Evolutionary conservation across 2,888 invertebrate genomes (phyloP).

Genomic region (Dasysyrphus albostriatus): DNA sequence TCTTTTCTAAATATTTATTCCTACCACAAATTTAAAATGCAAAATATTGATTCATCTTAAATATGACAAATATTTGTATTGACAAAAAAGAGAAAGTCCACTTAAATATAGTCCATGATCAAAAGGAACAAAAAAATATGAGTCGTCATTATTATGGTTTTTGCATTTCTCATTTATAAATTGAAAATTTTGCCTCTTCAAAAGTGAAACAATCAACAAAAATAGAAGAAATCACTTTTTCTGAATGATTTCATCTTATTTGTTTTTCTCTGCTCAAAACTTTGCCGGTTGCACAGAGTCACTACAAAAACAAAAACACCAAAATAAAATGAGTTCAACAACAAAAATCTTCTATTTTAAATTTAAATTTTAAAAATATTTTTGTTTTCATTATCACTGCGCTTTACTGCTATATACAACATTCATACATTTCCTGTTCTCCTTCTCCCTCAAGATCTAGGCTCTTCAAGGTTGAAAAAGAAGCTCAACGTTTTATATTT

Average conservation of each 20-base stretch:
- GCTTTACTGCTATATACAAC: slow-evolving; percentile 25
- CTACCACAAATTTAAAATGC: neutral
- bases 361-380: slow-evolving; percentile 40
- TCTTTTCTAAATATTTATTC: slow-evolving; percentile 3
- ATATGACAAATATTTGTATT: slow-evolving; percentile 1
- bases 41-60: slow-evolving; percentile 23
- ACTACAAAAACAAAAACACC: slow-evolving; percentile 3
- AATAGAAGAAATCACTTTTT: slow-evolving; percentile 50
- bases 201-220: slow-evolving; percentile 69
- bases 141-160: neutral
- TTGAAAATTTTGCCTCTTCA: neutral
- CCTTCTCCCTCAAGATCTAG: slow-evolving; percentile 15
- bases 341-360: slow-evolving; percentile 33
- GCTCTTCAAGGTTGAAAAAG: slow-evolving; percentile 55
- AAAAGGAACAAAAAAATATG: neutral
- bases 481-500: slow-evolving; percentile 10
- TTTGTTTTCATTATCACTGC: slow-evolving; percentile 51
- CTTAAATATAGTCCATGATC: neutral
- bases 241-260: slow-evolving; percentile 24
- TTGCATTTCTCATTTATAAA: slow-evolving; percentile 4
- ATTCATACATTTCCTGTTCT: slow-evolving; percentile 33
- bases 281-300: slow-evolving; percentile 26
- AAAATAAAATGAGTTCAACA: slow-evolving; percentile 22
- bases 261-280: neutral
- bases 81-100: neutral